Evolutionary conservation across 2,888 invertebrate genomes (phyloP).

Genomic region (Tiphia femorata): DNA sequence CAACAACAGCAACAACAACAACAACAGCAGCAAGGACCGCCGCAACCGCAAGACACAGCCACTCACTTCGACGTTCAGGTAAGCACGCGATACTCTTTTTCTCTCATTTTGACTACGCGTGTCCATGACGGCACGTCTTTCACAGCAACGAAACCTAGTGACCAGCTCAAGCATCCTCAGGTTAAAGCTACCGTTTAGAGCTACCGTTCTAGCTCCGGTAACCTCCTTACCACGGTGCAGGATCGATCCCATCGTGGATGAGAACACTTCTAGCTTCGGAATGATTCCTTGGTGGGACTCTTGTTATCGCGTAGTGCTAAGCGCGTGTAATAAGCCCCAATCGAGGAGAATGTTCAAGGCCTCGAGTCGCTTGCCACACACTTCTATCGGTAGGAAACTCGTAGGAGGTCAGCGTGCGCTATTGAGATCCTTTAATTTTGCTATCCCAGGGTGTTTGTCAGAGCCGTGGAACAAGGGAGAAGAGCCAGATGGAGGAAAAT

Average conservation of each 20-base stretch:
- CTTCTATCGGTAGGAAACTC: slow-evolving; percentile 4
- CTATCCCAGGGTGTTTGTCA: slow-evolving; percentile 35
- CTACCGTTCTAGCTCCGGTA: background rate
- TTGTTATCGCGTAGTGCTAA: too few relatives aligned
- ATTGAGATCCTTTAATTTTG: slow-evolving; percentile 42
- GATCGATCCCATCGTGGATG: too few relatives aligned
- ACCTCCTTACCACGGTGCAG: slow-evolving; percentile 11
- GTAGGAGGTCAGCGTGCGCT: slow-evolving; percentile 9
- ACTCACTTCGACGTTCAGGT: slow-evolving; percentile 67
- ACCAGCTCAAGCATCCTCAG: too few relatives aligned
- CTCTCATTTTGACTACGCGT: too few relatives aligned
- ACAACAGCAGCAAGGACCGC: slow-evolving; percentile 66
- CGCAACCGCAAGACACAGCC: slow-evolving; percentile 62
- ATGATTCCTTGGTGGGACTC: too few relatives aligned
- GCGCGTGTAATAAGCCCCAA: background rate
- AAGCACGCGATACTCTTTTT: too few relatives aligned
- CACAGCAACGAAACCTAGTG: too few relatives aligned
- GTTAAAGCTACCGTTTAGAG: too few relatives aligned
- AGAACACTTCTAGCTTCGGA: too few relatives aligned
- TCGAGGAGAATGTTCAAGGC: slow-evolving; percentile 15
- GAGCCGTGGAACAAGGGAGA: too few relatives aligned
- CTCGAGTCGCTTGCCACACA: slow-evolving; percentile 10
- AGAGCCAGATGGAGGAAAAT: slow-evolving; percentile 30
- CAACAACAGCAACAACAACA: slow-evolving; percentile 65
- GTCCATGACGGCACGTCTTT: too few relatives aligned